Conservation (phyloP, 1,140 invertebrate species). For the Chrysomallon squamiferum region DNA sequence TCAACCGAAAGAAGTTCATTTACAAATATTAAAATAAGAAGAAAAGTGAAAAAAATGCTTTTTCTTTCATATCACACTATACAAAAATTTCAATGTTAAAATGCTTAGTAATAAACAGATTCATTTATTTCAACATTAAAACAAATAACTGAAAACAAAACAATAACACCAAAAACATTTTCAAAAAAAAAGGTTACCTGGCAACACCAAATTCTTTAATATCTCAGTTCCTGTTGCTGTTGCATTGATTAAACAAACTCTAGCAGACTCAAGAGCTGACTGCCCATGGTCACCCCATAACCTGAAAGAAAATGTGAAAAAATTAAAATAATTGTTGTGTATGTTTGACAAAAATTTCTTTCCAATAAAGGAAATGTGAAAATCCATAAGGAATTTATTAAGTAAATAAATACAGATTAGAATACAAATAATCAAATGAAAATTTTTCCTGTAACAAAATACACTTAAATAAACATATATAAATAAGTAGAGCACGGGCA, state of each 20-base stretch:
- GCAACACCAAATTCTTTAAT: constrained; percentile 91
- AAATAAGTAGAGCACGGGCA: no score
- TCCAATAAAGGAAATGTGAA: not conserved
- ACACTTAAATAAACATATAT: no score
- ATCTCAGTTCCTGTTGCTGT: constrained; percentile 94
- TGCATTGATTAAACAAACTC: constrained; percentile 94
- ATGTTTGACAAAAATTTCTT: not conserved
- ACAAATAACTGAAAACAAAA: not conserved
- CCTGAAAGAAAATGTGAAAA: constrained; percentile 59
- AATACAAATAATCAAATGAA: no score
- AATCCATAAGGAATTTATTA: not conserved
- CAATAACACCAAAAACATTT: no score
- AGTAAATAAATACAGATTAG: not conserved
- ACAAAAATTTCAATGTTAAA: no score
- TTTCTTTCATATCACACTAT: no score
- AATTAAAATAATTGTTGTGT: not conserved
- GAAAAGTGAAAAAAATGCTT: no score
- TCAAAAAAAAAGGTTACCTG: constrained; percentile 68
- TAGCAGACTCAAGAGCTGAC: constrained; percentile 80
- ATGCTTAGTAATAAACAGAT: no score
- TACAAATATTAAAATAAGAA: no score
- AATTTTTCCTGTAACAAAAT: no score
- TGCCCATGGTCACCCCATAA: constrained; percentile 99
- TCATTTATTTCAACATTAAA: no score
- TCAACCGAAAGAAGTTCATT: no score